These are phyloP conservation scores for Orientallactaga sibirica DNA, from an alignment of 2,797 vertebrate species.

Conservation along the genomic window DNA sequence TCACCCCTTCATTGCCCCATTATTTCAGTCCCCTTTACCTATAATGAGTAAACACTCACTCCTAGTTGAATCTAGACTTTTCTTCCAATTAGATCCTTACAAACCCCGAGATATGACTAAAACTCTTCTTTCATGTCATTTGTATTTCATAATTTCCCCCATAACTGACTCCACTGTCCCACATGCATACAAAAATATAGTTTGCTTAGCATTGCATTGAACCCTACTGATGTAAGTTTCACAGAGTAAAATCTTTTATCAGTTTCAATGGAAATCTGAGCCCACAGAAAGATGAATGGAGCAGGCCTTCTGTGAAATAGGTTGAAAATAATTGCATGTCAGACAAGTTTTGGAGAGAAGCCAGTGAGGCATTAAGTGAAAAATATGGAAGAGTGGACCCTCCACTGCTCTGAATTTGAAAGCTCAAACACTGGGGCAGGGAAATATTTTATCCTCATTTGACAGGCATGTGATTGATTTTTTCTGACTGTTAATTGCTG, in stretches of 20 bases:
- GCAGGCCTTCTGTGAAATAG: constrained; percentile 64
- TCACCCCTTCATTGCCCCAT: not conserved
- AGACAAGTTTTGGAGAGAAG: constrained; percentile 71
- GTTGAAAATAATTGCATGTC: constrained; percentile 73
- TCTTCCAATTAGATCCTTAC: not conserved
- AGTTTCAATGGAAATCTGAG: constrained; percentile 67
- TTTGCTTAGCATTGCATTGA: constrained; percentile 26
- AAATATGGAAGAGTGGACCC: constrained; percentile 1
- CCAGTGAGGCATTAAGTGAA: constrained; percentile 55
- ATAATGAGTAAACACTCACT: not conserved
- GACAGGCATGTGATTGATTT: constrained; percentile 61
- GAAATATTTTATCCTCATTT: constrained; percentile 51
- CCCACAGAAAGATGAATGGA: constrained; percentile 71
- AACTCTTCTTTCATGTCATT: not conserved
- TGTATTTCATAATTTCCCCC: not conserved
- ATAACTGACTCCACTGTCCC: not conserved
- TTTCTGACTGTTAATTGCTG: constrained; percentile 72
- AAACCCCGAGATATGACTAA: not conserved
- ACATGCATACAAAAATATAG: not conserved
- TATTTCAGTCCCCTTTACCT: not conserved
- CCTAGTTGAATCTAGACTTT: not conserved
- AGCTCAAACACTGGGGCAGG: constrained; percentile 36
- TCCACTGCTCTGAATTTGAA: constrained; percentile 48
- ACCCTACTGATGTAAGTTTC: constrained; percentile 43
- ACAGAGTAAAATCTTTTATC: constrained; percentile 69